Base-by-base conservation (phyloP, 2,797 vertebrate species). In the Benthosema pterotum region DNA sequence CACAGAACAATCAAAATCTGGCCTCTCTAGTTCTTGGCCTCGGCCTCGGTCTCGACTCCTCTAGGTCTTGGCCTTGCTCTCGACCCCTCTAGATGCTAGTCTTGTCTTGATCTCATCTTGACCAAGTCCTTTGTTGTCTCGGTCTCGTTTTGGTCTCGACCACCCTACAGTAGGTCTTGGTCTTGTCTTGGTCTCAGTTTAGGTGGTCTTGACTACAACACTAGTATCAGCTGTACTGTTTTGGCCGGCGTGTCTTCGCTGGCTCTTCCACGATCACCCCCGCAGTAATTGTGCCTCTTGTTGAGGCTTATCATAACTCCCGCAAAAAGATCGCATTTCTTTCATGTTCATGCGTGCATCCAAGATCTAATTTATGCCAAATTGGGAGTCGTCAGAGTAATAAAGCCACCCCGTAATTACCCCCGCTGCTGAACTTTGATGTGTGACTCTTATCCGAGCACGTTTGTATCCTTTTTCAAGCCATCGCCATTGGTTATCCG, bases 391-490 rank as follows among this genome's bases (percentile, higher is more conserved):
- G 79, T 79, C 71, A 32, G 65, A 72, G 60, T 62, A 80, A 85
- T 80, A 73, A 75, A 64, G 32, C 32, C n/a, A n/a, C n/a, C 53
- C 53, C 63, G 82, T 79, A 76, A 81, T 84, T 83, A 49, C 70
- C 69, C 57, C 57, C 55, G 77, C 64, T 72, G 79, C 16, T 54
- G 72, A 75, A 63, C 72, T 76, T 76, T 86, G 82, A 86, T 85
- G 78, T 79, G 72, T 80, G 71, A 77, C 79, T 85, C 78, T 87
- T 87, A 88, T 79, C 55, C 75, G 85, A 87, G 85, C 81, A 79
- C 65, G 72, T 86, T 82, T 84, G 80, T 79, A 83, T 88, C 75
- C 71, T 76, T 76, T 80, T 83, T 77, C 75, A 71, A 67, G 65
- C 60, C 76, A 79, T 77, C 71, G 77, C 74, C 83, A 83, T 79